Base-by-base conservation (phyloP, 92 coral and sea anemone species). In the Porites evermanni region DNA sequence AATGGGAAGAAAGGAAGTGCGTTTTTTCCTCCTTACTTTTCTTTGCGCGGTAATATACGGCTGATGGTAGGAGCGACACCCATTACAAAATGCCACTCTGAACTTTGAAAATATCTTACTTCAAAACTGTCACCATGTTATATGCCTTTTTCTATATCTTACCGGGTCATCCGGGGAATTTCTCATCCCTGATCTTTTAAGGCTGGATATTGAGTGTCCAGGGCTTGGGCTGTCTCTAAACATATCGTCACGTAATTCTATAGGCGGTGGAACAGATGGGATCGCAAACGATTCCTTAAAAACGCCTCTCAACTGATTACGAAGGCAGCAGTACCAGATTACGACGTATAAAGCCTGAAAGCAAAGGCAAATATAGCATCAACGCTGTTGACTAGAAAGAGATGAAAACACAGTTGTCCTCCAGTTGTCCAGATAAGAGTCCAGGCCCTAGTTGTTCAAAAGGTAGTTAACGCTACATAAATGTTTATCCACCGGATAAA, bases 261-360 rank as follows among this genome's bases (percentile, higher is more conserved):
- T 95, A 1, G 95, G 95, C 72, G 89, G 75, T 2, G 98, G 95
- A 4, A 91, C 89, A 79, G 93, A 91, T 47, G 94, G 94, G 70
- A 95, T 81, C 58, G 98, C 93, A 70, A 95, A 95, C 20, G 93
- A 85, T 61, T 56, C 85, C 79, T 95, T 95, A 76, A 93, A 97
- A 67, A 93, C 95, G 13, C 97, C 91, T 4, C 99, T 95, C 63
- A 94, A 93, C 91, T 97, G 99, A 80, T 97, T 97, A 47, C 99
- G 98, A 54, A 97, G 82, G 59, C 94, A 89, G 81, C 96, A 97
- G 91, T 88, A 97, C 83, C 96, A 89, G 79, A 97, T 93, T 70
- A 97, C 91, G 56, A 93, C 97, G 89, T 97, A 97, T 72, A 97
- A 19, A 7, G 98, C 99, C 99, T 97, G 85, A 19, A 38, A 38